phyloP scores from a whole-genome alignment of 2,113 vertebrate species.

The Ctenodactylus gundi region DNA sequence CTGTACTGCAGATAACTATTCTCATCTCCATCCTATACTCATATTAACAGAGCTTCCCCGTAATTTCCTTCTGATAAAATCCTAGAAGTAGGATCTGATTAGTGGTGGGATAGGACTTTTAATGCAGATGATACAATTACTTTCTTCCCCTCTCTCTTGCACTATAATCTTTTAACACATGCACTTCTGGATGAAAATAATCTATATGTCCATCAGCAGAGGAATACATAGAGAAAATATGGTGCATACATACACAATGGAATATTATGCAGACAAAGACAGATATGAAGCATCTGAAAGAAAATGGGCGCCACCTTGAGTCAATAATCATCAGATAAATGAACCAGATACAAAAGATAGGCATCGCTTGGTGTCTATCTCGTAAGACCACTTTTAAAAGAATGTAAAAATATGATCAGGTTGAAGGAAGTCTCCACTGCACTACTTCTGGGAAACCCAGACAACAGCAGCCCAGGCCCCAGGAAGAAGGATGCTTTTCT shows the following conservation, averaged over 20 bases:
- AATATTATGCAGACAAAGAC: too few relatives aligned
- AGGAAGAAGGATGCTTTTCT: background rate
- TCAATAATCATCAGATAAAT: too few relatives aligned
- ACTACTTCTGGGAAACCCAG: background rate
- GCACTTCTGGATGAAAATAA: too few relatives aligned
- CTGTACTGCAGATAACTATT: background rate
- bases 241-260: too few relatives aligned
- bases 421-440: background rate
- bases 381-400: background rate
- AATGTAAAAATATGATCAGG: background rate
- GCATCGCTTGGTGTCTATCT: too few relatives aligned
- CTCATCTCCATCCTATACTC: background rate
- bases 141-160: too few relatives aligned
- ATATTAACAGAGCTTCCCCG: background rate
- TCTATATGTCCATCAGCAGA: too few relatives aligned
- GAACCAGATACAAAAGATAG: too few relatives aligned
- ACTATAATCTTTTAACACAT: too few relatives aligned
- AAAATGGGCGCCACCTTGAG: too few relatives aligned
- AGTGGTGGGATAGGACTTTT: background rate
- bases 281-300: too few relatives aligned
- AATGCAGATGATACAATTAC: background rate
- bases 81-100: background rate
- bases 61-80: constrained; percentile 13
- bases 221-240: too few relatives aligned
- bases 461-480: background rate